These are phyloP conservation scores for Luffia ferchaultella DNA, from an alignment of 2,888 invertebrate genomes.

Conservation along the genomic window DNA sequence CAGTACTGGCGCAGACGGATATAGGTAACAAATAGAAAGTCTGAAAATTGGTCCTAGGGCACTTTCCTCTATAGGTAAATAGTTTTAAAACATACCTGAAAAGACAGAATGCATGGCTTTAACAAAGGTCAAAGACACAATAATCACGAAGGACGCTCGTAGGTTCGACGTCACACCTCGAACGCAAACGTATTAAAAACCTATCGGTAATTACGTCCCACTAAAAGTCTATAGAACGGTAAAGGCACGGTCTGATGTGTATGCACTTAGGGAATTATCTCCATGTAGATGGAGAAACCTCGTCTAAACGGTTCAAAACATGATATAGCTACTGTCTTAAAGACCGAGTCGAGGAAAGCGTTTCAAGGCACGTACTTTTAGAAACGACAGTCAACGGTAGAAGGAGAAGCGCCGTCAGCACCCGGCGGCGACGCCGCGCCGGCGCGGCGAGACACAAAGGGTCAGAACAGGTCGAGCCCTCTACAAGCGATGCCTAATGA, in stretches of 20 bases:
- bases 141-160: neutral
- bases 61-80: neutral
- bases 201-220: slow-evolving; percentile 66
- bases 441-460: neutral
- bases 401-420: neutral
- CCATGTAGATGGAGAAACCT: slow-evolving; percentile 45
- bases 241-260: slow-evolving; percentile 67
- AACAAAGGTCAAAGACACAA: neutral
- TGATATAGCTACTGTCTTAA: slow-evolving; percentile 43
- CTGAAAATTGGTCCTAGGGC: neutral
- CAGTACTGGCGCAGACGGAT: neutral
- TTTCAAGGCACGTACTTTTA: slow-evolving; percentile 67
- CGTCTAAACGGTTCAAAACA: slow-evolving; percentile 61
- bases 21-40: neutral
- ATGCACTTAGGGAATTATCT: slow-evolving; percentile 40
- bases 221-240: slow-evolving; percentile 64
- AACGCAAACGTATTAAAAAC: slow-evolving; percentile 35
- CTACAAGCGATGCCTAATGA: neutral
- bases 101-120: neutral
- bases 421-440: neutral
- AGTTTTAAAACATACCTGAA: neutral
- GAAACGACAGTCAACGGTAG: slow-evolving; percentile 50
- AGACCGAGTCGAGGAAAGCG: slow-evolving; percentile 60
- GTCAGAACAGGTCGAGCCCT: neutral
- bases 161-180: neutral